Evolutionary conservation across 2,888 invertebrate genomes (phyloP).

Genomic region (Prenolepis imparis): DNA sequence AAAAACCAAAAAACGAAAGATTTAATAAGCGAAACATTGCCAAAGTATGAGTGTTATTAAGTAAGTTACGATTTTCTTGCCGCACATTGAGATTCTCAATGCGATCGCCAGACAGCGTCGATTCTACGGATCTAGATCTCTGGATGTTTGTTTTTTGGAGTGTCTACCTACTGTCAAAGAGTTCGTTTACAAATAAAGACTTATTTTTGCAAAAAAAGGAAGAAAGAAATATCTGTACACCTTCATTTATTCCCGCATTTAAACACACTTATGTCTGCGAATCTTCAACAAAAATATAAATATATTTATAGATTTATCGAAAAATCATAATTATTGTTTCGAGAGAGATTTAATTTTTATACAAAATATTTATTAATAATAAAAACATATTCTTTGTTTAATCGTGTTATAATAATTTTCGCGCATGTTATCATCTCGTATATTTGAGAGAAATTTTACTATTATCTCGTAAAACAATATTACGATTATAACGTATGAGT

Average conservation of each 20-base stretch:
- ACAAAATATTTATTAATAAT: slow-evolving; percentile 64
- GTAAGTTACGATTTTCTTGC: slow-evolving; percentile 57
- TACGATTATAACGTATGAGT: background rate
- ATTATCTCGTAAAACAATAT: background rate
- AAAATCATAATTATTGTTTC: too few relatives aligned
- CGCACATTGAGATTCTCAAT: slow-evolving; percentile 66
- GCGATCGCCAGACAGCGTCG: slow-evolving; percentile 61
- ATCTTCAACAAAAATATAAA: slow-evolving; percentile 7
- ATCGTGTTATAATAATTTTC: slow-evolving; percentile 56
- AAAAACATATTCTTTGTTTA: slow-evolving; percentile 58
- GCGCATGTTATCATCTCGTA: slow-evolving; percentile 58
- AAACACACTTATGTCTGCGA: slow-evolving; percentile 16
- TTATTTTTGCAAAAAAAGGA: slow-evolving; percentile 74
- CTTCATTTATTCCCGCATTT: background rate
- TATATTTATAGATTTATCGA: background rate
- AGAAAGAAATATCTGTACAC: background rate
- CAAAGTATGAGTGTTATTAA: slow-evolving; percentile 69
- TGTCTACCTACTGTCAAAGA: slow-evolving; percentile 72
- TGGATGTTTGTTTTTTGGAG: slow-evolving; percentile 69
- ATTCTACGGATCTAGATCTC: slow-evolving; percentile 65
- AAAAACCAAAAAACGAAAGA: slow-evolving; percentile 51
- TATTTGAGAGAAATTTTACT: slow-evolving; percentile 52
- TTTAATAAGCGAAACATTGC: slow-evolving; percentile 62
- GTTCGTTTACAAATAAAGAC: slow-evolving; percentile 77
- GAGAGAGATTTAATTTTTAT: too few relatives aligned